These are phyloP conservation scores for Lagopus muta DNA, from an alignment of 2,113 vertebrate species.

Conservation along the genomic window DNA sequence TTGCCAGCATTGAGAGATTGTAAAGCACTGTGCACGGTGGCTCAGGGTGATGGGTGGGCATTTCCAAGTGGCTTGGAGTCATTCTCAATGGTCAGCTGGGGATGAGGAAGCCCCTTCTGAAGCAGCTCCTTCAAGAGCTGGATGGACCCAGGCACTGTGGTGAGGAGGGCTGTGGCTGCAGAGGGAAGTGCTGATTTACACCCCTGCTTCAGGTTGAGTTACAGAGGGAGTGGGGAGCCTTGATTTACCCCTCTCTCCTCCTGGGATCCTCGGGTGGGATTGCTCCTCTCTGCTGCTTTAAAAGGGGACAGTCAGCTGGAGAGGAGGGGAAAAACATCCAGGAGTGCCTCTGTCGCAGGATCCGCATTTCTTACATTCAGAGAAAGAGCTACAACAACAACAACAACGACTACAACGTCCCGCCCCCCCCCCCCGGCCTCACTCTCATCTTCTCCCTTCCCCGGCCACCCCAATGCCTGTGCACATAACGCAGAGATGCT, in stretches of 20 bases:
- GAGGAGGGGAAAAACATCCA: neutral
- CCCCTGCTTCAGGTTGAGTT: accelerated
- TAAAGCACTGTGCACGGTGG: accelerated
- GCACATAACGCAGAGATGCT: neutral
- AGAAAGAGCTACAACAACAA: neutral
- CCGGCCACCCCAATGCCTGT: neutral
- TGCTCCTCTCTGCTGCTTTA: neutral
- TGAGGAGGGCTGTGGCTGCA: accelerated
- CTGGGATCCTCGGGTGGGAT: too few species aligned
- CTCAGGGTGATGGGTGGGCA: neutral
- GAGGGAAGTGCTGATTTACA: neutral
- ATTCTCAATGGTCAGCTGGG: neutral
- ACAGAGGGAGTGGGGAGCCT: neutral
- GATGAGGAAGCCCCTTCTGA: neutral
- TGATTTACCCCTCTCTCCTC: neutral
- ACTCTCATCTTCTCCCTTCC: accelerated
- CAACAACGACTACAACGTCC: neutral
- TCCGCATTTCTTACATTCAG: neutral
- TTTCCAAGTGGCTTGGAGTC: neutral
- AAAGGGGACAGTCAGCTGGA: neutral
- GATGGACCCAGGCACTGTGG: neutral
- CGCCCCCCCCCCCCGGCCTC: too few species aligned
- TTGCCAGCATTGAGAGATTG: accelerated
- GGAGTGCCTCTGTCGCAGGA: neutral
- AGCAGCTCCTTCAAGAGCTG: neutral